Evolutionary conservation across 2,888 invertebrate genomes (phyloP).

Genomic region (Danaus chrysippus): DNA sequence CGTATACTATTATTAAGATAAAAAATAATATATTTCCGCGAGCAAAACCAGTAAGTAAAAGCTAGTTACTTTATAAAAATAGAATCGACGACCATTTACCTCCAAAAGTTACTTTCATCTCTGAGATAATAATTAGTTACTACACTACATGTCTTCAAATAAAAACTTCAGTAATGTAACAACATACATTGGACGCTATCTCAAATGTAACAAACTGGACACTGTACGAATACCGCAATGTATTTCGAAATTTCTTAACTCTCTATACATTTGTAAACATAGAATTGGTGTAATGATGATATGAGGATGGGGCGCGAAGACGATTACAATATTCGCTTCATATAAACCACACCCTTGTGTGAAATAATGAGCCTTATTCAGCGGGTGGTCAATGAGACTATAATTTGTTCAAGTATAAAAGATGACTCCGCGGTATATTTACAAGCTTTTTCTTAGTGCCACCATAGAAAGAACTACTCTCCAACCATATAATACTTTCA

Average conservation of each 20-base stretch:
- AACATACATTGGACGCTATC: not conserved
- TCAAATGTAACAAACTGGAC: not conserved
- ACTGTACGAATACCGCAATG: constrained; percentile 32
- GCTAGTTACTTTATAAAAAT: not conserved
- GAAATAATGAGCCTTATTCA: constrained; percentile 69
- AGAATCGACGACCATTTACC: constrained; percentile 16
- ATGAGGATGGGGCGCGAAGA: constrained; percentile 60
- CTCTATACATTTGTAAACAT: not conserved
- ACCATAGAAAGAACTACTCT: constrained; percentile 48
- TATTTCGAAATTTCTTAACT: constrained; percentile 10
- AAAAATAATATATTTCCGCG: no score
- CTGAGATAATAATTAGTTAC: constrained; percentile 16
- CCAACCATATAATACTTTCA: constrained; percentile 31
- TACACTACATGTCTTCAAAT: not conserved
- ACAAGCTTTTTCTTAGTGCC: constrained; percentile 49
- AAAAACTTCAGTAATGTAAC: not conserved
- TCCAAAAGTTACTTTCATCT: constrained; percentile 20
- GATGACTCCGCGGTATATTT: constrained; percentile 36
- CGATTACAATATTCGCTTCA: constrained; percentile 61
- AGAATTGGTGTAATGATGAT: constrained; percentile 38
- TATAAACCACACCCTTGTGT: constrained; percentile 63
- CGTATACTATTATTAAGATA: no score
- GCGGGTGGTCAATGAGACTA: constrained; percentile 65
- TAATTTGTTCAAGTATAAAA: constrained; percentile 69
- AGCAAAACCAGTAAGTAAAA: no score